Evolutionary conservation across 2,888 invertebrate genomes (phyloP).

Genomic region (Dioctria rufipes): DNA sequence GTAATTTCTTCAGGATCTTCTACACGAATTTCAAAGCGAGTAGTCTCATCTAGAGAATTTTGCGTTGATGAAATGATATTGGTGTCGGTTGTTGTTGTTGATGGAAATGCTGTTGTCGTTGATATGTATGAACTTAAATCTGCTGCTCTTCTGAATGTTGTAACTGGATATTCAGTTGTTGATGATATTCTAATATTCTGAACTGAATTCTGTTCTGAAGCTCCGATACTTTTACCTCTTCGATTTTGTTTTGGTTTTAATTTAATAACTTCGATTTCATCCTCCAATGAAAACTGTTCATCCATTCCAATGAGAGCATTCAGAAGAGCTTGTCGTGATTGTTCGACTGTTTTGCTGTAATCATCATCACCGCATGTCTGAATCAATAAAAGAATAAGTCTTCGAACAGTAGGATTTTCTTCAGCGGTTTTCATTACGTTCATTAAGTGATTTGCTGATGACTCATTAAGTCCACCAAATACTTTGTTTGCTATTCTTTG

Average conservation of each 20-base stretch:
- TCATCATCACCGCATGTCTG: conserved; percentile 84
- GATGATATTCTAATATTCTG: conserved; percentile 68
- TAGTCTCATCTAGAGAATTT: conserved; percentile 66
- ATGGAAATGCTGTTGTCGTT: conserved; percentile 59
- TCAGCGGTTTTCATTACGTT: conserved; percentile 87
- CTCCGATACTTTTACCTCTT: conserved; percentile 54
- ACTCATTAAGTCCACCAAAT: conserved; percentile 82
- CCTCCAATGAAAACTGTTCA: conserved; percentile 67
- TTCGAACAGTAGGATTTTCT: conserved; percentile 81
- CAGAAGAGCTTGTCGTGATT: conserved; percentile 79
- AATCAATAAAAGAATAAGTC: conserved; percentile 82
- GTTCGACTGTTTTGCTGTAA: conserved; percentile 80
- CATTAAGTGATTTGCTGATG: conserved; percentile 82
- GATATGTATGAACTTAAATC: conserved; percentile 62
- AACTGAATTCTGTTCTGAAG: conserved; percentile 60
- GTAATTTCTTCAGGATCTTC: conserved; percentile 65
- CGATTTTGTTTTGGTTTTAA: conserved; percentile 64
- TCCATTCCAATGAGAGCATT: conserved; percentile 80
- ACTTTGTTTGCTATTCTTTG: conserved; percentile 82
- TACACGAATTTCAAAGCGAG: conserved; percentile 69
- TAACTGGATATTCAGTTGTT: conserved; percentile 68
- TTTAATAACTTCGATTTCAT: conserved; percentile 59
- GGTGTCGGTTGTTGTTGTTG: conserved; percentile 17
- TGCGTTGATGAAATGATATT: conserved; percentile 41
- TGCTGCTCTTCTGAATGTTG: conserved; percentile 62